Base-by-base conservation (phyloP, 2,797 vertebrate species). In the Arvicola amphibius region DNA sequence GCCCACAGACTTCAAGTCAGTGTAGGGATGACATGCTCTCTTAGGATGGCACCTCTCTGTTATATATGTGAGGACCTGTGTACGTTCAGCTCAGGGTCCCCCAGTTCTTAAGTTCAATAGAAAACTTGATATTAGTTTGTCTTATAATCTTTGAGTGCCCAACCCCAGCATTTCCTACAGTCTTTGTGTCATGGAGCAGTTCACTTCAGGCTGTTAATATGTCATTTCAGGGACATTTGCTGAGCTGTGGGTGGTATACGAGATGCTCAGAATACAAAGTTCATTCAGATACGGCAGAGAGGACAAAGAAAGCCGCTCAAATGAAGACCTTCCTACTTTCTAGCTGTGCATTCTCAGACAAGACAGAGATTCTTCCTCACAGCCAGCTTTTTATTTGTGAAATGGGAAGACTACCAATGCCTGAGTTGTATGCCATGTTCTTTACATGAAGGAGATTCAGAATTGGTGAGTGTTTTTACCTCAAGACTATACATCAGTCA, bases 331-430 rank as follows among this genome's bases (percentile, higher is more conserved):
- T 90, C 43, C 27, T 37, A n/a, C 17, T 65, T 16, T 53, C 5
- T 32, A 48, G 29, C 19, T 67, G 19, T 53, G 17, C 29, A 76
- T 43, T 48, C 78, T 65, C 19, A 21, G 59, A 46, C 11, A 27
- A 76, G 89, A 84, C 67, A 63, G 34, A 5, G 67, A 59, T 67
- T 10, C 17, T 89, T 76, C n/a, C 65, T 71, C 51, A 74, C 13
- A 16, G 23, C 91, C 85, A 61, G 84, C 80, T 79, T 93, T 77
- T 74, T 74, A n/a, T 48, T 93, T 92, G 65, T 84, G 84, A 86
- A 83, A 77, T 69, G 67, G 79, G 69, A 83, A 89, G 29, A 40
- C 61, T 6, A 67, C 56, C 32, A 8, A 79, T 7, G 25, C 11
- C 77, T 83, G 71, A 43, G 21, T 51, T 43, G 32, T 29, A 8